Percentiles rank a stretch among this genome's conserved stretches.
These are phyloP conservation scores for Frankliniella intonsa DNA, from an alignment of 2,888 invertebrate species.

Conservation along the genomic window DNA sequence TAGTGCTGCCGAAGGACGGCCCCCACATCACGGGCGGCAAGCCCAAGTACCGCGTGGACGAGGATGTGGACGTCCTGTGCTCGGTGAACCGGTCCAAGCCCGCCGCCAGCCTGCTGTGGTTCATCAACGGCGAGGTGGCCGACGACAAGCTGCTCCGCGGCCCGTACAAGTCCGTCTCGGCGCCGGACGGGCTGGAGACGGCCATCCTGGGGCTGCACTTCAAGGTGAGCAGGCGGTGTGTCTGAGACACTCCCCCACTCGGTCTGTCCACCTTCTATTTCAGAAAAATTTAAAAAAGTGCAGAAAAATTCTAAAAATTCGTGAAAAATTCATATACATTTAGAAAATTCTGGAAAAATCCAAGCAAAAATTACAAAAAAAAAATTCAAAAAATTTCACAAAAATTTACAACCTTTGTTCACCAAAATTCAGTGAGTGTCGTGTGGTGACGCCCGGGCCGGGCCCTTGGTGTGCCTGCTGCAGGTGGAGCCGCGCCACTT, in stretches of 20 bases:
- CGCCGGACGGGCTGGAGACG: slow-evolving; percentile 59
- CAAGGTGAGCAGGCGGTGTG: slow-evolving; percentile 53
- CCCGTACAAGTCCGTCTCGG: slow-evolving; percentile 6
- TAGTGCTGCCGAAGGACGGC: slow-evolving; percentile 76
- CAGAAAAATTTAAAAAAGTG: no score
- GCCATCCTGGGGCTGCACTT: slow-evolving; percentile 72
- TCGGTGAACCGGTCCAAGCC: slow-evolving; percentile 78
- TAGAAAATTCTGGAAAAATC: no score
- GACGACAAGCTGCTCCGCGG: neutral
- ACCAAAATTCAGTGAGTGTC: no score
- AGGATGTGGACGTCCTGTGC: slow-evolving; percentile 77
- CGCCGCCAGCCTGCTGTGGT: slow-evolving; percentile 78
- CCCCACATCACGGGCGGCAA: slow-evolving; percentile 75
- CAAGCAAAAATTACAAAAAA: no score
- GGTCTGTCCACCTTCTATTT: no score
- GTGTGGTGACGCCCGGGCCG: no score
- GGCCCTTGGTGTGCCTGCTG: slow-evolving; percentile 34
- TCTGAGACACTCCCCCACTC: neutral
- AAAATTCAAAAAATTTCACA: no score
- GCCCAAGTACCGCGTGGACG: slow-evolving; percentile 76
- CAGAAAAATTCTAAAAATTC: no score
- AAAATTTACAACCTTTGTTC: no score
- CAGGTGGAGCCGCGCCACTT: slow-evolving; percentile 74
- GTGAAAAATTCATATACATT: no score
- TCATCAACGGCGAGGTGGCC: slow-evolving; percentile 68